Evolutionary conservation across 2,888 invertebrate genomes (phyloP), one percentile per base, ranked within the genome.

Genomic region (Mycalesis mineus): DNA sequence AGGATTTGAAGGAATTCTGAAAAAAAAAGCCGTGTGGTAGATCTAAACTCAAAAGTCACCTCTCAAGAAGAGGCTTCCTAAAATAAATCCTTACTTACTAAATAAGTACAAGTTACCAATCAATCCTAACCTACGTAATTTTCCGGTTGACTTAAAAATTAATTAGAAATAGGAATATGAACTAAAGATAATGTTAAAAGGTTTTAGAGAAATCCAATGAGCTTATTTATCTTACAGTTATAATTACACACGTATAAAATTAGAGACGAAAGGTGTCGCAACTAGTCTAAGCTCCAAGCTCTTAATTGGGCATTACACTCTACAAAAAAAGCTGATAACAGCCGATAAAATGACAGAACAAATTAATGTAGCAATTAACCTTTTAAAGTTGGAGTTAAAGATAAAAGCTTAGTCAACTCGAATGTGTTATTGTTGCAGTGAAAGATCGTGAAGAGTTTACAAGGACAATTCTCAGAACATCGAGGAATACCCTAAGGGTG

Each of bases 391-490:
- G 22, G 37, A 53, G 28, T 45, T 39, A 51, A 33, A 57, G 48
- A 63, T 61, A 59, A 57, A 60, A 57, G 49, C 40, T 54, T 33
- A 54, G 53, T 57, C 50, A 45, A 45, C 31, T 58, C 51, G 39
- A 58, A 55, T 44, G 63, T 72, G 69, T 71, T 74, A 78, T 74
- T 78, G 76, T 75, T 72, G 68, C 68, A 70, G 69, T 69, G 69
- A 68, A 68, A 66, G 69, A 55, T 71, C 74, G 73, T 81, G 77
- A 80, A 81, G 84, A 75, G 80, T 72, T 69, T 67, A 74, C 77
- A 80, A 88, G 87, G 85, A 82, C 78, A 80, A 81, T 88, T 88
- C 88, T 87, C 72, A 76, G 89, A 88, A 88, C 77, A 72, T 74
- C 72, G 73, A 75, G 68, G 82, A 77, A 78, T 80, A 75, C 74